A percentile compares a stretch with the other conserved stretches of the same genome.
Conservation (phyloP, 2,113 vertebrate species). For the Azemiops feae region DNA sequence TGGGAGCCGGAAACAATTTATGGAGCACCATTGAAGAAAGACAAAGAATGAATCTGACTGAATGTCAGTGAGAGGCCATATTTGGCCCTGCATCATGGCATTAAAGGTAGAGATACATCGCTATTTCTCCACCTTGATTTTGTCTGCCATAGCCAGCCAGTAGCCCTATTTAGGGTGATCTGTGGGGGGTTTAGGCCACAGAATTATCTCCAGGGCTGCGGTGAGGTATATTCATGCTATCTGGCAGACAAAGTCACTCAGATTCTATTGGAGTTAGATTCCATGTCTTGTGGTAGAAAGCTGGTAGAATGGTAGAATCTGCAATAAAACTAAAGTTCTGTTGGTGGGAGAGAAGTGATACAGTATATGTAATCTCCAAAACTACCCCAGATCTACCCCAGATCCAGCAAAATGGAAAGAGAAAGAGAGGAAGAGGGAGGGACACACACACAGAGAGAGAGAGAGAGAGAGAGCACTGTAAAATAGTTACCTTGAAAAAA, state of each 20-base stretch:
- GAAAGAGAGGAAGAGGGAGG: not conserved
- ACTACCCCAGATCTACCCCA: not conserved
- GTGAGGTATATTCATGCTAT: not conserved
- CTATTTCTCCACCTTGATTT: not conserved
- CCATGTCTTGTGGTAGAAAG: not conserved
- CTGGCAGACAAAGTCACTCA: not conserved
- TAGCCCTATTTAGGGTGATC: not conserved
- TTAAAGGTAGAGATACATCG: not conserved
- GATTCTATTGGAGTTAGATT: not conserved
- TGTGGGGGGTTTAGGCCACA: not conserved
- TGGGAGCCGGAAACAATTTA: not conserved
- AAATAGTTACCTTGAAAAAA: not conserved
- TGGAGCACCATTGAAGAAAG: not conserved
- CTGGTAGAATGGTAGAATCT: not conserved
- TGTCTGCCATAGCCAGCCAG: not conserved
- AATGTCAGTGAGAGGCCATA: not conserved
- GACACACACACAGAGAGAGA: no score
- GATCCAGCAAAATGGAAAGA: not conserved
- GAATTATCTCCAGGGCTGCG: not conserved
- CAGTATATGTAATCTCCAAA: not conserved
- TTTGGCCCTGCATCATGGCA: not conserved
- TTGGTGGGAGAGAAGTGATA: conserved; percentile 10
- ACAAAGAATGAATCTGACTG: not conserved
- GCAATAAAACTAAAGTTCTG: conserved; percentile 20
- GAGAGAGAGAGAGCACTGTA: not conserved